Base-by-base conservation (phyloP, 2,797 vertebrate species). In the Eutrigla gurnardus region DNA sequence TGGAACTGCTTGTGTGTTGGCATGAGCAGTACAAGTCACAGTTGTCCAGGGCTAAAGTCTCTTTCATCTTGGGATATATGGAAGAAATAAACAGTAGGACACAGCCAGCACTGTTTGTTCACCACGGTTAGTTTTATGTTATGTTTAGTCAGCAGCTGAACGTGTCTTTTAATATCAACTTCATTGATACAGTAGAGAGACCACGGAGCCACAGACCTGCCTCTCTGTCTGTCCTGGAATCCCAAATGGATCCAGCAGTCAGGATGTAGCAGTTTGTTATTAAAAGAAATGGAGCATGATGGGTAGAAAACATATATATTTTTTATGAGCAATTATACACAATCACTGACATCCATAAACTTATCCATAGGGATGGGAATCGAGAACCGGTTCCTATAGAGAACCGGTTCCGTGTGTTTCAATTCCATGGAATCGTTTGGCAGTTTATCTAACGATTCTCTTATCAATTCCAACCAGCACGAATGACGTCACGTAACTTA, bases 231-330 rank as follows among this genome's bases (percentile, higher is more conserved):
- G 17, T 70, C 5, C 3, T 52, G 18, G 32, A 53, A 40, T 63
- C 64, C 53, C 17, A 67, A 33, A 50, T 35, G 62, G 37, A 61
- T 50, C 54, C 17, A 65, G 5, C 60, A 65, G 49, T 55, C 43
- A 60, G 46, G 53, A 62, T 7, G n/a, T 12, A 47, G 13, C 35
- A 33, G 57, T 14, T 11, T 0, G 4, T 52, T 32, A 59, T 57
- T 0, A 57, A 37, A n/a, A 59, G 47, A 54, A 55, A 39, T 5
- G 15, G 5, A 43, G 40, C 17, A 70, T 9, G 50, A 1, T 0
- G 4, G 52, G 37, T 7, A 52, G 14, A 68, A 59, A 64, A 60
- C 0, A 9, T 45, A 47, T 9, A 36, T 25, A 43, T 43, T 33
- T 59, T 32, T 49, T 42, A 3, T 49, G 5, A 47, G 18, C 11